Conservation (phyloP, 2,888 invertebrate genomes). For the Heteromurus nitidus region DNA sequence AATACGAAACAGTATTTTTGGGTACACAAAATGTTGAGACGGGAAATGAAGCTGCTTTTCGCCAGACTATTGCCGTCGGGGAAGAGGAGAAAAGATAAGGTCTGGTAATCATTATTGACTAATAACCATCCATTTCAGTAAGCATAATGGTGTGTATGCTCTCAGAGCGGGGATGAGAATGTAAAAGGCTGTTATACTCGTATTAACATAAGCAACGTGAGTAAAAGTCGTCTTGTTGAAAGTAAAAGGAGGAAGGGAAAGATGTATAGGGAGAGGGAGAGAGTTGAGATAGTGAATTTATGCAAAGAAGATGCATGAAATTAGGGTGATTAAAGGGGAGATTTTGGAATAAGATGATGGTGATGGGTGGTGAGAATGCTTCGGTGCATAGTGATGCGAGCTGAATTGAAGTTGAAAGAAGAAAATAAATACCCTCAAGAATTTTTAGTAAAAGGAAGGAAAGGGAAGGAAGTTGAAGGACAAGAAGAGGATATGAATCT, state of each 20-base stretch:
- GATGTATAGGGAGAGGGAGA: neutral
- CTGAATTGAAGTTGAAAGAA: too few relatives aligned
- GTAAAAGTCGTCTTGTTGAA: neutral
- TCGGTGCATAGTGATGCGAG: too few relatives aligned
- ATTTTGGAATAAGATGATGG: slow-evolving; percentile 28
- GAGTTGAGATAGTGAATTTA: slow-evolving; percentile 38
- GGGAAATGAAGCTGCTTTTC: slow-evolving; percentile 10
- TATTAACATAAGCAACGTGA: neutral
- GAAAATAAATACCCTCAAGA: neutral
- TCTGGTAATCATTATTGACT: slow-evolving; percentile 72
- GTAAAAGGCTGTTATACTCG: slow-evolving; percentile 23
- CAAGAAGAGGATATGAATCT: neutral
- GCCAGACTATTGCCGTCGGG: slow-evolving; percentile 34
- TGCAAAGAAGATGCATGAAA: slow-evolving; percentile 60
- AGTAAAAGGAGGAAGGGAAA: neutral
- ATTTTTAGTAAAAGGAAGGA: neutral
- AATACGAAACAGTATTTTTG: neutral
- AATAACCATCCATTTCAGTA: slow-evolving; percentile 65
- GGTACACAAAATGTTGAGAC: neutral
- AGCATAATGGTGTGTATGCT: slow-evolving; percentile 35
- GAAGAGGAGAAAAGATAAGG: slow-evolving; percentile 49
- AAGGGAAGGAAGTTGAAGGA: slow-evolving; percentile 4
- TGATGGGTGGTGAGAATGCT: too few relatives aligned
- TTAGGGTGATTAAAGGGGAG: slow-evolving; percentile 61
- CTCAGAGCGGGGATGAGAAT: slow-evolving; percentile 26